Evolutionary conservation across 2,113 vertebrate genomes (phyloP).

Genomic region (Turdus rufiventris): DNA sequence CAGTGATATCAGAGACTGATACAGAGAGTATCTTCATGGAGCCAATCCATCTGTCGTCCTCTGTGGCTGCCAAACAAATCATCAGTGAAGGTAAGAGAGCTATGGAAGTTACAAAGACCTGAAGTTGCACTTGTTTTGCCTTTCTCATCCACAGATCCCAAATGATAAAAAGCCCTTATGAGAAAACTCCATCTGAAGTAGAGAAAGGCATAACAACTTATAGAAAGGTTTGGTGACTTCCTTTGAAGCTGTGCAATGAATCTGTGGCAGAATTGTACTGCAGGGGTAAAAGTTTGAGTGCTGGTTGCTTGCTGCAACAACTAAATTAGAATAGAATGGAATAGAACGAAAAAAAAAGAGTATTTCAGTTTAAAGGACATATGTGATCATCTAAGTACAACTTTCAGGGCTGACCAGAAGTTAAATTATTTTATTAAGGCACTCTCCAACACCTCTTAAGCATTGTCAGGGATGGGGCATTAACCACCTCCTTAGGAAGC

Average conservation of each 20-base stretch:
- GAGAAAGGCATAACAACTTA: background rate
- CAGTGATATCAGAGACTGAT: conserved; percentile 83
- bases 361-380: background rate
- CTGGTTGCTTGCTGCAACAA: background rate
- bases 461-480: background rate
- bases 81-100: conserved; percentile 86
- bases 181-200: background rate
- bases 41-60: conserved; percentile 92
- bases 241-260: background rate
- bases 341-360: background rate
- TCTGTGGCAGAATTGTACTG: background rate
- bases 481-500: background rate
- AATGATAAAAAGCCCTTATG: background rate
- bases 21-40: conserved; percentile 97
- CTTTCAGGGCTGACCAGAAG: background rate
- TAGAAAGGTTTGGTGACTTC: background rate
- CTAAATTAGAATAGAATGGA: background rate
- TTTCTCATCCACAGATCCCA: background rate
- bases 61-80: conserved; percentile 90
- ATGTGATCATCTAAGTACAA: background rate
- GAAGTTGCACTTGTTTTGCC: background rate
- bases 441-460: background rate
- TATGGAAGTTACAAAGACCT: background rate
- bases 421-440: background rate
- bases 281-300: background rate